Conservation (phyloP, 92 coral and sea anemone species). For the Parazoanthus darwini region DNA sequence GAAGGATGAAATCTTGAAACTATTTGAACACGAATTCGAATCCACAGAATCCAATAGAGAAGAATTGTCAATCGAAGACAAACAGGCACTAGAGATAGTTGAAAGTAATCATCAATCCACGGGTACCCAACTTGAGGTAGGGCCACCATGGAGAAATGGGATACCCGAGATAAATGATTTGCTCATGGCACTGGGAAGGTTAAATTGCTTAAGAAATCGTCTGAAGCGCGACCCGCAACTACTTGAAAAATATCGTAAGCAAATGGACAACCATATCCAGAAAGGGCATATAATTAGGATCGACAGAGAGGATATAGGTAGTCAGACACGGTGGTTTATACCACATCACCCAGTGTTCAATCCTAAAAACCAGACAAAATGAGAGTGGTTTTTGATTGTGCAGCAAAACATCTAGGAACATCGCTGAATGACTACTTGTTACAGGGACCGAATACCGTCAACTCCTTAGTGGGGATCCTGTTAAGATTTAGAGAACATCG, state of each 20-base stretch:
- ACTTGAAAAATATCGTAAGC: too few relatives aligned
- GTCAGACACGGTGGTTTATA: neutral
- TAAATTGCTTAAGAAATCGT: neutral
- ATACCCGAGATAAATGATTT: neutral
- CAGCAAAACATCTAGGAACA: neutral
- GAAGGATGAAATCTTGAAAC: too few relatives aligned
- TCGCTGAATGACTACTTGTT: neutral
- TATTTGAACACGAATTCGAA: too few relatives aligned
- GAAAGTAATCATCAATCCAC: too few relatives aligned
- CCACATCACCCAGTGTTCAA: too few relatives aligned
- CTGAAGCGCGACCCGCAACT: too few relatives aligned
- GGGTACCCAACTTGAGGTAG: neutral
- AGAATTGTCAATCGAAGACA: too few relatives aligned
- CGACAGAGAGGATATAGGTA: neutral
- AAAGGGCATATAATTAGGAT: neutral
- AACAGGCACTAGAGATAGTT: too few relatives aligned
- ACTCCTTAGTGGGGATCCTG: neutral
- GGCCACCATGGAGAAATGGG: neutral
- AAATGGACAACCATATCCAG: neutral
- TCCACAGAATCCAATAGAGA: too few relatives aligned
- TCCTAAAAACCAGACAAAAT: too few relatives aligned
- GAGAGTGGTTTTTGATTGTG: too few relatives aligned
- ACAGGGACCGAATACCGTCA: neutral
- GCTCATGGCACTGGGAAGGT: neutral
- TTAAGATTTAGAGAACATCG: neutral